Evolutionary conservation across 2,113 vertebrate species (phyloP).

Genomic region (Brachirus orientalis): DNA sequence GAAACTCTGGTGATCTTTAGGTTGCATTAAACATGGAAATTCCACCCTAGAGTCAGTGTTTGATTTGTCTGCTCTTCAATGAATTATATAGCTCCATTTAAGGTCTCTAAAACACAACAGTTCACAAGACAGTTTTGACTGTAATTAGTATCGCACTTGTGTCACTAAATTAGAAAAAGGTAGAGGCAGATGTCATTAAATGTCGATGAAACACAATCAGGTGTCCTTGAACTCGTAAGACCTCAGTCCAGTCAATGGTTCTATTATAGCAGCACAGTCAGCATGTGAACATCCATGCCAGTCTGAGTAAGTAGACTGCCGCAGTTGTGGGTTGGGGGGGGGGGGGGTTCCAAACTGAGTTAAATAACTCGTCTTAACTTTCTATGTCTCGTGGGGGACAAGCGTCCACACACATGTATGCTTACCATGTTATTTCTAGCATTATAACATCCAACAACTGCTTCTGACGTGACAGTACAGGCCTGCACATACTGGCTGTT

Average conservation of each 20-base stretch:
- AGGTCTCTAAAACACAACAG: too few relatives aligned
- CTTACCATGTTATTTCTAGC: constrained; percentile 74
- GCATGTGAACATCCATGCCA: constrained; percentile 22
- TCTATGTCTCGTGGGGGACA: constrained; percentile 23
- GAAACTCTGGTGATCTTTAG: too few relatives aligned
- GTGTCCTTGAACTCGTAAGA: too few relatives aligned
- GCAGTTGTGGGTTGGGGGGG: neutral
- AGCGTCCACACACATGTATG: constrained; percentile 46
- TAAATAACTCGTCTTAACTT: constrained; percentile 58
- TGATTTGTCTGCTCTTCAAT: too few relatives aligned
- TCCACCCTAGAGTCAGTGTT: too few relatives aligned
- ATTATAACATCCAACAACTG: constrained; percentile 75
- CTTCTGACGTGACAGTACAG: constrained; percentile 40
- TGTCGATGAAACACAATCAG: too few relatives aligned
- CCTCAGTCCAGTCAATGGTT: constrained; percentile 15
- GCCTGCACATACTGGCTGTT: constrained; percentile 28
- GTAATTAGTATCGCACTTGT: too few relatives aligned
- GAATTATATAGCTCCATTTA: too few relatives aligned
- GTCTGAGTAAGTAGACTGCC: constrained; percentile 27
- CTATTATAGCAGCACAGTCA: constrained; percentile 4
- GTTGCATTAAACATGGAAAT: too few relatives aligned
- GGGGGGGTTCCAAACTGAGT: constrained; percentile 48
- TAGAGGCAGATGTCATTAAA: too few relatives aligned
- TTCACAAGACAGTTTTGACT: too few relatives aligned
- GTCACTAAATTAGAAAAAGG: too few relatives aligned